Base-by-base conservation (phyloP, 2,113 vertebrate genomes). In the Haemorhous mexicanus region DNA sequence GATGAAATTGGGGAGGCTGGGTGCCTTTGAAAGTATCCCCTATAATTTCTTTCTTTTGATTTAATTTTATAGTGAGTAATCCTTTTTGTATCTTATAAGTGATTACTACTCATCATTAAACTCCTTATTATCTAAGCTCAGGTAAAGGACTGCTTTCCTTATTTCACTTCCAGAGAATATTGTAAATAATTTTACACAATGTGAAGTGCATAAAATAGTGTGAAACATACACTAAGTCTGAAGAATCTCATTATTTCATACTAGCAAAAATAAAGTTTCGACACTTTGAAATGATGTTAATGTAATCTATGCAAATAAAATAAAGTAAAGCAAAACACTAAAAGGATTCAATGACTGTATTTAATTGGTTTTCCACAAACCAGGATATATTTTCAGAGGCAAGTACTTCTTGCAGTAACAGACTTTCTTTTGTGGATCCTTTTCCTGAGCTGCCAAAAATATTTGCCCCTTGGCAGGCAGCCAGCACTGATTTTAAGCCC, bases 341-440 rank as follows among this genome's bases (percentile, higher is more conserved):
- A 80, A 79, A 58, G 23, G 32, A 70, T 70, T 87, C 55, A 87
- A 12, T 47, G 24, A 72, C 64, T 84, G 28, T 52, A 55, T 95
- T 95, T 89, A 91, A 95, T 58, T 90, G 27, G 10, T 88, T 97
- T 96, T 93, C 80, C 70, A 87, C 59, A 85, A 95, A 93, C 44
- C 52, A 83, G 41, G 30, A 55, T 77, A 39, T 66, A 84, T 93
- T 94, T 96, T 78, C 93, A 87, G 89, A 77, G 24, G 41, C 73
- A 94, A 93, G 24, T 59, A 55, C 86, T 90, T 91, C 58, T 90
- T 94, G 47, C 58, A 55, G 56, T 66, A 92, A 89, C 56, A 92
- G 79, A 87, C 27, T 87, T 95, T 59, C 62, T 79, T 90, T 90
- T 61, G 55, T 75, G 82, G 50, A 69, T 90, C 30, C 23, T 84